Percentiles rank a stretch among this genome's conserved stretches.
Evolutionary conservation across 1,140 invertebrate genomes (phyloP).

Genomic region (Pinna nobilis): DNA sequence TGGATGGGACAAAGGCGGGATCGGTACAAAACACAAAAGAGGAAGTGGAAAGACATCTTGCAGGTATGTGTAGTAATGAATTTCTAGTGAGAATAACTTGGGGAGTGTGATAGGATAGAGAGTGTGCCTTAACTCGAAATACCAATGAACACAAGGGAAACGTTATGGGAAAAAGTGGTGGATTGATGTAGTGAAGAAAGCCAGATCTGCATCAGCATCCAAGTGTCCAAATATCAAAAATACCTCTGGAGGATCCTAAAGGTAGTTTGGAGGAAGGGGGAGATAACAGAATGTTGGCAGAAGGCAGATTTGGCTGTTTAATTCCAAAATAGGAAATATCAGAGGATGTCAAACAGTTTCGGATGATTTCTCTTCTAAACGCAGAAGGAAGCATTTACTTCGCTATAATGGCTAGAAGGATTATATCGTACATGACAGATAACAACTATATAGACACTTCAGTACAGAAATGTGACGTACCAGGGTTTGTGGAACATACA

Average conservation of each 20-base stretch:
- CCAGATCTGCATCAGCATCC: no score
- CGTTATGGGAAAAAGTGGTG: no score
- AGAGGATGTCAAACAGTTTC: not conserved
- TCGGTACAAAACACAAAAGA: no score
- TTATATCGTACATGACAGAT: not conserved
- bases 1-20: not conserved
- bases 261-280: not conserved
- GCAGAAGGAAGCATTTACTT: not conserved
- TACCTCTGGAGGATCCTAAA: not conserved
- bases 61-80: not conserved
- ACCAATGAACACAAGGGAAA: no score
- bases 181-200: no score
- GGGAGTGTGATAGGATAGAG: no score
- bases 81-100: no score
- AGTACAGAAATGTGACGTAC: not conserved
- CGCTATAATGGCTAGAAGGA: not conserved
- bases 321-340: not conserved
- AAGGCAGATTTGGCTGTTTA: not conserved
- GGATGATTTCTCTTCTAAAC: not conserved
- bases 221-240: no score
- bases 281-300: not conserved
- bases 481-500: not conserved
- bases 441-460: not conserved
- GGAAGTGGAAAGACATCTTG: not conserved
- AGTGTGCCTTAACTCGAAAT: no score